Evolutionary conservation across 2,113 vertebrate species (phyloP), one percentile per base, ranked within the genome.

Genomic region (Thunnus maccoyii): DNA sequence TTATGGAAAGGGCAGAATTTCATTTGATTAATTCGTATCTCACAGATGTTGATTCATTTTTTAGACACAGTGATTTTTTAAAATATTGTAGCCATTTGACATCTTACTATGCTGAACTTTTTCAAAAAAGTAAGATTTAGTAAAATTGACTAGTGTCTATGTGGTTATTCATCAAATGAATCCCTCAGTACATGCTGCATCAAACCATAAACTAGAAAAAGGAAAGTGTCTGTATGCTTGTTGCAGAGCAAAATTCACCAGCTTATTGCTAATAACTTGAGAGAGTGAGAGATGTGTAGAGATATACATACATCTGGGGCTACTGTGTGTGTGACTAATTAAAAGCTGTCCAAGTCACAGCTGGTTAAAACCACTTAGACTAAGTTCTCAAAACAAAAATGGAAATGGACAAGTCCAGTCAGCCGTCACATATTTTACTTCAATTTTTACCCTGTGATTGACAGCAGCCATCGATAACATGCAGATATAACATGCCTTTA

Each of bases 11-110:
- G 27, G 50, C 47, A 55, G 12, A 11, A 47, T 18, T 27, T 54
- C 27, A 47, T 70, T 70, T 75, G 41, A 71, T 51, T 72, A 12
- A 32, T 41, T 63, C 60, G 32, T 64, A 14, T 71, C 25, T 51
- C 36, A 9, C 10, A 14, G 64, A 64, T 18, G 58, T 62, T 30
- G 16, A 62, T 63, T 54, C 10, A 61, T 76, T 80, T 76, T 62
- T 41, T 20, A 46, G 50, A 44, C 15, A 63, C 15, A 63, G 10
- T 15, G 16, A 76, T 67, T 66, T 65, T 55, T 56, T 12, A 44
- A 8, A 57, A 52, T 5, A 16, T 10, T 32, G 30, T 65, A 63
- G 68, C 69, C 55, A 25, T 50, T 72, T 30, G 55, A 72, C 56
- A 52, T 60, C 30, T 63, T 22, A 76, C 80, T 41, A 18, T 47